Evolutionary conservation across 2,888 invertebrate species (phyloP), one percentile per base, ranked within the genome.

Genomic region (Hofmannophila pseudospretella): DNA sequence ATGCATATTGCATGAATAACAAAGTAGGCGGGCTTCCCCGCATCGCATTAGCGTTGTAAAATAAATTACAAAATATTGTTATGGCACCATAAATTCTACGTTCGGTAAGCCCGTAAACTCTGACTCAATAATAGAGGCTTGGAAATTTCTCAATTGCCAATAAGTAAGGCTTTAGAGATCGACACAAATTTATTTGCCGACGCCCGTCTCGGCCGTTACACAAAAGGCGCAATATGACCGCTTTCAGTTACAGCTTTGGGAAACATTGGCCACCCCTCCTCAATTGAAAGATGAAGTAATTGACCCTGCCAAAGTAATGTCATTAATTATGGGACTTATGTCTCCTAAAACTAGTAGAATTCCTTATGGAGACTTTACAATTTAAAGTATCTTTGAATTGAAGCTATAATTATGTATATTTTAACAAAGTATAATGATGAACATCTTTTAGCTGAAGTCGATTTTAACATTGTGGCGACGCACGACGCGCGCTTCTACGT

Each of bases 31-130:
- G 34, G 29, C 14, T 22, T 13, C 16, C 36, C 13, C 23, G 14
- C 26, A 27, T 7, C 27, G 32, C 38, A 38, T 42, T 42, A 42
- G 34, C 39, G 11, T 12, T 13, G 39, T 11, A 10, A 34, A 42
- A 47, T 45, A 43, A 47, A 45, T 49, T 47, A 47, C 39, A 42
- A 44, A 49, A 47, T 50, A 44, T 47, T 46, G 45, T 43, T 44
- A 46, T 38, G 27, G 34, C 38, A n/a, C 16, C 35, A 44, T 45
- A 47, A 47, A 47, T 45, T 45, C 34, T n/a, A 31, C 36, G 19
- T 34, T 27, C 20, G 23, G 23, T 38, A 34, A 42, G 43, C 40
- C 42, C 22, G 23, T 13, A 13, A 36, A 30, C 28, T 13, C 26
- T 9, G 28, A 35, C 26, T 36, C 31, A 36, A 41, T 42, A 42